A percentile compares a stretch with the other conserved stretches of the same genome.
Conservation (phyloP, 2,888 invertebrate genomes). For the Psylliodes chrysocephalus region DNA sequence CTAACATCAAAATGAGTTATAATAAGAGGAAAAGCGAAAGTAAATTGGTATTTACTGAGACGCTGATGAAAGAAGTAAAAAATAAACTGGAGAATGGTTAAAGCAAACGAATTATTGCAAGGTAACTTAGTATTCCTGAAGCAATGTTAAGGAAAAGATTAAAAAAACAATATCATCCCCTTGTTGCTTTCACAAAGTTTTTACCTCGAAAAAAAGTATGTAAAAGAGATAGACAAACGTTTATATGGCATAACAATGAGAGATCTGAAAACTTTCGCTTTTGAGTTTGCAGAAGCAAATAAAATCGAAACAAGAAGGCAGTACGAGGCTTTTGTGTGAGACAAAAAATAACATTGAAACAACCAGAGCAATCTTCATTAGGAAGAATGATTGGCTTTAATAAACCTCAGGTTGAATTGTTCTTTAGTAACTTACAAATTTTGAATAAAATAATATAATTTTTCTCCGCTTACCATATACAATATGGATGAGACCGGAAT, state of each 20-base stretch:
- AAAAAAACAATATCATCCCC: conserved; percentile 9
- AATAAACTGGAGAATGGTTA: conserved; percentile 7
- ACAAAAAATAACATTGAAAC: neutral
- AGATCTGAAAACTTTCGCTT: conserved; percentile 8
- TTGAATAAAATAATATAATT: too few species aligned
- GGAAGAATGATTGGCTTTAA: conserved; percentile 20
- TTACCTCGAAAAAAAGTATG: conserved; percentile 7
- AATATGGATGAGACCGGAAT: conserved; percentile 51
- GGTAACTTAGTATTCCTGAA: neutral
- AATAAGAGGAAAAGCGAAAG: neutral
- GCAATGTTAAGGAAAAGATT: conserved; percentile 17
- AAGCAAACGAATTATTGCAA: conserved; percentile 18
- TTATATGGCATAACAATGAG: conserved; percentile 28
- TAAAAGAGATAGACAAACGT: conserved; percentile 7
- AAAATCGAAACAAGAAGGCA: conserved; percentile 11
- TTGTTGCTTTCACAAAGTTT: conserved; percentile 9
- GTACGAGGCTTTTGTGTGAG: neutral
- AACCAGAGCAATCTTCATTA: neutral
- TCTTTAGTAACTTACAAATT: neutral
- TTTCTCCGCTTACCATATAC: conserved; percentile 33
- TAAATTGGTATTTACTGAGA: neutral
- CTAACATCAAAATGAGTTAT: neutral
- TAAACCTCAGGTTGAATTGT: conserved; percentile 1
- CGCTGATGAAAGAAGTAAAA: neutral
- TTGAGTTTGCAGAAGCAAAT: conserved; percentile 13